phyloP scores from a whole-genome alignment of 2,113 vertebrate genomes.

The Silurus meridionalis region DNA sequence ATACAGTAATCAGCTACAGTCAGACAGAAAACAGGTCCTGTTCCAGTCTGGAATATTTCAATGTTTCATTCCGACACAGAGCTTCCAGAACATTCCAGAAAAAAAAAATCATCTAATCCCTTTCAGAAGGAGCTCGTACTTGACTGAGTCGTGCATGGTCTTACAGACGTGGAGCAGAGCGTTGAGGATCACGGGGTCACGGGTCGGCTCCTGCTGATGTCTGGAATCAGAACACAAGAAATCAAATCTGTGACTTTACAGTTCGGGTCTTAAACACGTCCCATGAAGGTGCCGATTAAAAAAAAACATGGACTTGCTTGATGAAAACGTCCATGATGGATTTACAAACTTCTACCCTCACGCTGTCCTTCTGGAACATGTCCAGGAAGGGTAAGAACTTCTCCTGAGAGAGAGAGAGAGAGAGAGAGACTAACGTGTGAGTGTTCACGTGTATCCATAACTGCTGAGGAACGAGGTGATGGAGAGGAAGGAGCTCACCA shows the following conservation, averaged over 20 bases:
- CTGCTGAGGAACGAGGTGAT: background rate
- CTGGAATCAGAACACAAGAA: slow-evolving; percentile 60
- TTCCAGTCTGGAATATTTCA: no score
- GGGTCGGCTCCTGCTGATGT: slow-evolving; percentile 89
- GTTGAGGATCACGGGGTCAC: slow-evolving; percentile 95
- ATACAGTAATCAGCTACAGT: background rate
- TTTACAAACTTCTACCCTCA: slow-evolving; percentile 94
- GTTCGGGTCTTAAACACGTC: background rate
- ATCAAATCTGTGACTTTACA: background rate
- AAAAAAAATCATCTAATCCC: background rate
- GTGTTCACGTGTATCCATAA: background rate
- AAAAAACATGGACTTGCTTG: slow-evolving; percentile 74
- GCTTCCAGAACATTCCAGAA: no score
- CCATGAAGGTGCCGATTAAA: no score
- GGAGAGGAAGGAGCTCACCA: slow-evolving; percentile 74
- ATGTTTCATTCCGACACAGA: no score
- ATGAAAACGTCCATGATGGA: slow-evolving; percentile 97
- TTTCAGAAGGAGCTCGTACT: slow-evolving; percentile 74
- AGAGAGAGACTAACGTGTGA: background rate
- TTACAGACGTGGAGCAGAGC: slow-evolving; percentile 95
- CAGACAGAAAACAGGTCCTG: background rate
- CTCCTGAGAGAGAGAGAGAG: slow-evolving; percentile 74
- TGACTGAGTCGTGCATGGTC: slow-evolving; percentile 98
- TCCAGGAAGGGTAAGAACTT: slow-evolving; percentile 95
- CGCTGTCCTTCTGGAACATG: slow-evolving; percentile 98